Evolutionary conservation across 2,888 invertebrate species (phyloP), one percentile per base, ranked within the genome.

Genomic region (Xanthorhoe designata): DNA sequence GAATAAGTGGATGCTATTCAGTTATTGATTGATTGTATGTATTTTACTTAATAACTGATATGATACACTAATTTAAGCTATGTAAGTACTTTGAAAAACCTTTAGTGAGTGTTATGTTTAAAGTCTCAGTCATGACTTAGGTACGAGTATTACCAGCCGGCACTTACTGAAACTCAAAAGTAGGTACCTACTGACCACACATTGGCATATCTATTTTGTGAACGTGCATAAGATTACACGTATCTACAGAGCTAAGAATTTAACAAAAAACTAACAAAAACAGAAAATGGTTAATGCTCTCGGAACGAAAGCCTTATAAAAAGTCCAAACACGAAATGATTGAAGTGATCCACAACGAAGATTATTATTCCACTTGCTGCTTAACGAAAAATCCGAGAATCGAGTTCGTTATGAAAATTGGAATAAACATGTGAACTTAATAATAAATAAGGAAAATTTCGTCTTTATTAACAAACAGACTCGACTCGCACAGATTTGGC

Each of bases 371-470:
- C 49, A 49, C 17, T 15, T 49, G 19, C 38, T 35, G 54, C 19
- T 38, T 35, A 47, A 15, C 38, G 24, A n/a, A n/a, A n/a, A n/a
- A n/a, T n/a, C n/a, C n/a, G n/a, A 55, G 54, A 50, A 49, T 38
- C 6, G 18, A 32, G 54, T 55, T 61, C 61, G 24, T 55, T 55
- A 61, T 15, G 54, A 55, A 49, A 50, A 55, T 54, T 18, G 32
- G 45, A 49, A 49, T 13, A 57, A 15, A 49, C 13, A 15, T 17
- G 47, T 17, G 47, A 47, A 47, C 15, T 47, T 47, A 17, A 47
- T 17, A 0, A 17, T 17, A 15, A 47, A 47, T 17, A 24, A 24
- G 24, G 47, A 45, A 10, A 42, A 47, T 17, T 47, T 47, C 47
- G 8, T 15, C 47, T 47, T 47, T 47, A 47, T 47, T 15, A 47